Evolutionary conservation across 1,140 invertebrate species (phyloP), one percentile per base, ranked within the genome.

Genomic region (Drosophila kanapiae): DNA sequence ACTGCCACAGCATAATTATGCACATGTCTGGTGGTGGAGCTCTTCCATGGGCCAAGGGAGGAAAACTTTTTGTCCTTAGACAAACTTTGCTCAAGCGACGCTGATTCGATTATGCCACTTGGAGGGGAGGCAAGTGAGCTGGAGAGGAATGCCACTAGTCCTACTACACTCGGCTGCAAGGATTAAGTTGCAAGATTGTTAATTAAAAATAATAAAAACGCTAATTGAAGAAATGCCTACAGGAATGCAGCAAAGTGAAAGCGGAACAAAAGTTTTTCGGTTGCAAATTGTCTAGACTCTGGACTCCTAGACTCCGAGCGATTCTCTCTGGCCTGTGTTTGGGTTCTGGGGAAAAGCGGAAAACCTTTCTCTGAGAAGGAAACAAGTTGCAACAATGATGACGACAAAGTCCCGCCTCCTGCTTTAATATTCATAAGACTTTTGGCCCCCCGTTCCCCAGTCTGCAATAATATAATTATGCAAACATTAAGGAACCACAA

Each of bases 131-230:
- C 18, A 38, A 35, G 64, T 8, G 38, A 35, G 51, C 42, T 29
- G 18, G 16, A 33, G 51, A 38, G 59, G 49, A 72, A 72, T 59
- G 49, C 60, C 65, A 80, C 80, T 69, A 48, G 37, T 18, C 59
- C 49, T 33, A 8, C 42, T 60, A 60, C 64, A 53, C 61, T 62
- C 51, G 37, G 63, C 64, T 56, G 57, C 70, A 60, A 72, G 85
- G 84, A 88, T 88, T 90, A 90, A 88, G 84, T 88, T 88, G 71
- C 84, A 75, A 88, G 81, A 90, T 88, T 88, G 85, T 88, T 88
- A 88, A 88, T 88, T 88, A 90, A 88, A 90, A 88, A 88, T 88
- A 88, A 88, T 88, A 88, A 88, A 90, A 88, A 84, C 81, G 85
- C 78, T 88, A 90, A 88, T 84, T 88, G 85, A 84, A 87, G 83